A percentile compares a stretch with the other conserved stretches of the same genome.
Conservation (phyloP, 2,113 vertebrate genomes). For the Caracal caracal region DNA sequence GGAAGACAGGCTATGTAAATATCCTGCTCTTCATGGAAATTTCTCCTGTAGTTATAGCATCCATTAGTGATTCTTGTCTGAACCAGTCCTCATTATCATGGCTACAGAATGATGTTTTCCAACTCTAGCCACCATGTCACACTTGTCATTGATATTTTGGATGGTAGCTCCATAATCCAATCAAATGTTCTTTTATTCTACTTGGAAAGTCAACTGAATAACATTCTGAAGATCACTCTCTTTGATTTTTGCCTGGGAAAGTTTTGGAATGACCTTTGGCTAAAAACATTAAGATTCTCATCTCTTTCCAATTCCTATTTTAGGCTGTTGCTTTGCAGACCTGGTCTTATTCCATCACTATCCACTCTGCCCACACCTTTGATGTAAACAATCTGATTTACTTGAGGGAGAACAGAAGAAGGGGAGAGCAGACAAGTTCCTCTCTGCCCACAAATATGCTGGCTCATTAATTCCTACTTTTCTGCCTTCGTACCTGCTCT, state of each 20-base stretch:
- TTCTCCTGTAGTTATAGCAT: neutral
- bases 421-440: neutral
- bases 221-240: conserved; percentile 14
- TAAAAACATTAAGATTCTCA: conserved; percentile 14
- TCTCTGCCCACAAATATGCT: neutral
- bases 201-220: neutral
- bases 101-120: neutral
- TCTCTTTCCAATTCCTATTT: neutral
- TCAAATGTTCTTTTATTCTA: conserved; percentile 8
- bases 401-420: neutral
- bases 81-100: neutral
- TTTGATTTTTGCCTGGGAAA: conserved; percentile 46
- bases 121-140: neutral
- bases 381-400: neutral
- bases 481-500: neutral
- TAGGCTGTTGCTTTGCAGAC: conserved; percentile 20
- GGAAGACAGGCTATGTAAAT: neutral
- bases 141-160: conserved; percentile 19
- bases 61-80: neutral
- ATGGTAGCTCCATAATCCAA: neutral
- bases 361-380: neutral
- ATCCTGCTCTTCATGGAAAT: neutral
- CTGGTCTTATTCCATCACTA: neutral
- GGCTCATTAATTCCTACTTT: neutral
- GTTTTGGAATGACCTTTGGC: conserved; percentile 34